Percentiles rank a stretch among this genome's conserved stretches.
Conservation (phyloP, 2,797 vertebrate species). For the Harpagifer antarcticus region DNA sequence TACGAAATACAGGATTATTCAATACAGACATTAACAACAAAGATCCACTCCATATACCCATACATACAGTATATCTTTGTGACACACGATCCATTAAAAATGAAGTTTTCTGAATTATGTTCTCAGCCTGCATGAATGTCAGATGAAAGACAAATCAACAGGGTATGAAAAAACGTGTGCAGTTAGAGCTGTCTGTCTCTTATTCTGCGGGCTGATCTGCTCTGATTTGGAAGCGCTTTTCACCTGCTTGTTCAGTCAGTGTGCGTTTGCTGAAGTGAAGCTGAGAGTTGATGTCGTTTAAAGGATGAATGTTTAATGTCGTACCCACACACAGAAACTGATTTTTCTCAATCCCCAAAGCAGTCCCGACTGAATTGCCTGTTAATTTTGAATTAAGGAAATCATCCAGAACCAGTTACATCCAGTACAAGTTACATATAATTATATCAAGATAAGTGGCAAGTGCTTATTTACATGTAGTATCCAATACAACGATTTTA, state of each 20-base stretch:
- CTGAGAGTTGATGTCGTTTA: slow-evolving; percentile 5
- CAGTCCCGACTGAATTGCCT: neutral
- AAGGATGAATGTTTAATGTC: slow-evolving; percentile 16
- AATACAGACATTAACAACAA: slow-evolving; percentile 5
- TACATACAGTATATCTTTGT: neutral
- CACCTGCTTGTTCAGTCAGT: slow-evolving; percentile 16
- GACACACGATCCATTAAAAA: slow-evolving; percentile 11
- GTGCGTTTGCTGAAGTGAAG: slow-evolving; percentile 13
- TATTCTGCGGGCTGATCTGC: slow-evolving; percentile 4
- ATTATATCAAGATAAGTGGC: neutral
- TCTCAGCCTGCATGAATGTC: slow-evolving; percentile 8
- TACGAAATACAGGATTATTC: neutral
- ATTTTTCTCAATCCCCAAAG: slow-evolving; percentile 12
- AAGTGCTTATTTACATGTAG: neutral
- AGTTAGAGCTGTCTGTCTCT: slow-evolving; percentile 25
- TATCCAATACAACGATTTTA: neutral
- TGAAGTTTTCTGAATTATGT: slow-evolving; percentile 15
- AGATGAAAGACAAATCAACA: slow-evolving; percentile 35
- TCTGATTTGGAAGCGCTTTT: slow-evolving; percentile 11
- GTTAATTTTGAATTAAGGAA: neutral
- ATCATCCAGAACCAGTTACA: slow-evolving; percentile 4
- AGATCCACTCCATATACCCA: neutral
- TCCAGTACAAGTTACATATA: neutral
- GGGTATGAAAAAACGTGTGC: slow-evolving; percentile 25
- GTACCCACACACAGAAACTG: neutral